These are phyloP conservation scores for Propithecus coquereli DNA, from an alignment of 2,113 vertebrate species.

Conservation along the genomic window DNA sequence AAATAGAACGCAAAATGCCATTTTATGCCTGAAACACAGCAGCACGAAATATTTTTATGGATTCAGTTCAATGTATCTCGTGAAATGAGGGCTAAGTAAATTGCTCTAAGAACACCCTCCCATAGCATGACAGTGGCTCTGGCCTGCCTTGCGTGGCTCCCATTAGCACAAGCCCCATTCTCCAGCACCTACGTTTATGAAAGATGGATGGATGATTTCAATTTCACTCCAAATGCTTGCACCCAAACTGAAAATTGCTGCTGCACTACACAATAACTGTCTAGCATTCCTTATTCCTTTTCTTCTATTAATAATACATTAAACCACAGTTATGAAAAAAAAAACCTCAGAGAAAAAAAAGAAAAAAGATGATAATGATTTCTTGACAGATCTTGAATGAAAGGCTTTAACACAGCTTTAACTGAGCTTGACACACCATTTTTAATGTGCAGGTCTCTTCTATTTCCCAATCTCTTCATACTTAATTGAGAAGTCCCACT, in stretches of 20 bases:
- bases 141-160: not conserved
- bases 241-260: not conserved
- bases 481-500: slow-evolving; percentile 66
- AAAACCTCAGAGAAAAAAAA: not conserved
- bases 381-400: slow-evolving; percentile 67
- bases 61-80: not conserved
- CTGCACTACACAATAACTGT: not conserved
- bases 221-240: not conserved
- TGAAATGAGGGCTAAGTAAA: not conserved
- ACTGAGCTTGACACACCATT: slow-evolving; percentile 45
- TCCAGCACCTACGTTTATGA: not conserved
- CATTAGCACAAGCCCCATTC: not conserved
- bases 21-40: not conserved
- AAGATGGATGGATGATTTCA: slow-evolving; percentile 47
- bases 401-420: slow-evolving; percentile 58
- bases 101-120: not conserved
- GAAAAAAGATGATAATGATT: slow-evolving; percentile 59
- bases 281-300: not conserved
- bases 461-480: slow-evolving; percentile 60
- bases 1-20: not conserved
- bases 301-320: slow-evolving; percentile 72
- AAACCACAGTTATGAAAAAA: slow-evolving; percentile 55
- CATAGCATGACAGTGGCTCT: accelerated
- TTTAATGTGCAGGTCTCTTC: slow-evolving; percentile 34
- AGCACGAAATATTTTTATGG: not conserved